Percentiles rank a stretch among this genome's conserved stretches.
These are phyloP conservation scores for Hedychridium roseum DNA, from an alignment of 2,888 invertebrate genomes.

Conservation along the genomic window DNA sequence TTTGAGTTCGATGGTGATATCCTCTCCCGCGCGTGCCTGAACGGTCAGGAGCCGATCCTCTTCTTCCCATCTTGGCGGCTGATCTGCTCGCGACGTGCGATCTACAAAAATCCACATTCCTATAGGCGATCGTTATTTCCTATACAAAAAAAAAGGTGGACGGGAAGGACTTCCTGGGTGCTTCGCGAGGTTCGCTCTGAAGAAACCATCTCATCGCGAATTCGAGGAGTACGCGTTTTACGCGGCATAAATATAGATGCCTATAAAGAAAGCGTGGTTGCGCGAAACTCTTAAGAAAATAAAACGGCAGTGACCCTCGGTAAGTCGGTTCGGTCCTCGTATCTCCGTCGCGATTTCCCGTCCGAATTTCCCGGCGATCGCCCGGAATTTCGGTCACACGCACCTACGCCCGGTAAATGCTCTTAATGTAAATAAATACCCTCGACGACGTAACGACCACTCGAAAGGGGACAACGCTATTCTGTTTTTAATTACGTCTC, in stretches of 20 bases:
- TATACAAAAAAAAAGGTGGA: no score
- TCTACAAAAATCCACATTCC: conserved; percentile 33
- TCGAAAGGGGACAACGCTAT: no score
- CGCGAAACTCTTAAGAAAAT: conserved; percentile 24
- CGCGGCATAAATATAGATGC: conserved; percentile 33
- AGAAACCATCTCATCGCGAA: no score
- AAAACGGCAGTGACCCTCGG: conserved; percentile 13
- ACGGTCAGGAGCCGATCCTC: conserved; percentile 45
- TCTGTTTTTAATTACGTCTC: no score
- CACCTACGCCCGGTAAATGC: conserved; percentile 4
- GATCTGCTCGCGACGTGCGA: conserved; percentile 35
- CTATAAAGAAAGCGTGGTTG: conserved; percentile 22
- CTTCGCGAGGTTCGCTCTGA: no score
- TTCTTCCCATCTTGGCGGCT: conserved; percentile 50
- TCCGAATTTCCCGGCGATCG: conserved; percentile 10
- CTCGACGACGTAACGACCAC: not conserved
- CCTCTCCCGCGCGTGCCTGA: conserved; percentile 45
- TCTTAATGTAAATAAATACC: conserved; percentile 26
- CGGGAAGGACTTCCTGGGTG: no score
- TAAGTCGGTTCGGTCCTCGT: conserved; percentile 7
- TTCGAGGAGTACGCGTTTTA: no score
- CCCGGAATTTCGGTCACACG: conserved; percentile 15
- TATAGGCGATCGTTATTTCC: no score
- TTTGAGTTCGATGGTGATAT: conserved; percentile 50
- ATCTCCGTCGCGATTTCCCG: conserved; percentile 1